These are phyloP conservation scores for Geophilus truncorum DNA, from an alignment of 2,888 invertebrate genomes.

Conservation along the genomic window DNA sequence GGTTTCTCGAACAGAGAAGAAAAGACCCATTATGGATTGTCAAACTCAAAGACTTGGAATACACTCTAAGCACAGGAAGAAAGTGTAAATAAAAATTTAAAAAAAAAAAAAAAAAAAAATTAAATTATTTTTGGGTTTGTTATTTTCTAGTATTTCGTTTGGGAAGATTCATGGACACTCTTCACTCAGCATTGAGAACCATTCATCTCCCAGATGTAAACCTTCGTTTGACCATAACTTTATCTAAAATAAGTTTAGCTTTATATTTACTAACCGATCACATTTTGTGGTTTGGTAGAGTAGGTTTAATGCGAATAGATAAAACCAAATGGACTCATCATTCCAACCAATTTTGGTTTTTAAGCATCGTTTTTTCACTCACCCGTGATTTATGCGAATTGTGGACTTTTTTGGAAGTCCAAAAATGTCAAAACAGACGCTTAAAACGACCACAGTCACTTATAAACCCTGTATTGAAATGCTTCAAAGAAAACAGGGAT, in stretches of 20 bases:
- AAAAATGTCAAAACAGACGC: neutral
- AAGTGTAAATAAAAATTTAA: slow-evolving; percentile 58
- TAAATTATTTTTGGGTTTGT: neutral
- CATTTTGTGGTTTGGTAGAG: slow-evolving; percentile 69
- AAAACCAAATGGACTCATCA: slow-evolving; percentile 66
- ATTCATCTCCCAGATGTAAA: slow-evolving; percentile 67
- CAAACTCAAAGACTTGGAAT: slow-evolving; percentile 73
- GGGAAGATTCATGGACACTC: slow-evolving; percentile 74
- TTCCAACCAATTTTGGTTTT: slow-evolving; percentile 68
- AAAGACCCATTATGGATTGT: slow-evolving; percentile 63
- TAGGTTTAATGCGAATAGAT: slow-evolving; percentile 55
- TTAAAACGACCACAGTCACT: neutral
- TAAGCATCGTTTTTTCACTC: slow-evolving; percentile 73
- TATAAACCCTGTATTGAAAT: slow-evolving; percentile 13
- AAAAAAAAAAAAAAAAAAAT: neutral
- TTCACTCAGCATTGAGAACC: slow-evolving; percentile 67
- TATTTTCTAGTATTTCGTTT: slow-evolving; percentile 67
- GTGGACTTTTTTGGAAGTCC: slow-evolving; percentile 40
- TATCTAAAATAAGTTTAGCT: slow-evolving; percentile 73
- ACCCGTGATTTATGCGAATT: slow-evolving; percentile 82
- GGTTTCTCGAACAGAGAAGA: slow-evolving; percentile 61
- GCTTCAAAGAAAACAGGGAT: slow-evolving; percentile 55
- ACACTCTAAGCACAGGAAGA: slow-evolving; percentile 74
- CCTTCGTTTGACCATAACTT: slow-evolving; percentile 64
- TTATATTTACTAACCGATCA: slow-evolving; percentile 79